Base-by-base conservation (phyloP, 2,113 vertebrate species). In the Pandion haliaetus region DNA sequence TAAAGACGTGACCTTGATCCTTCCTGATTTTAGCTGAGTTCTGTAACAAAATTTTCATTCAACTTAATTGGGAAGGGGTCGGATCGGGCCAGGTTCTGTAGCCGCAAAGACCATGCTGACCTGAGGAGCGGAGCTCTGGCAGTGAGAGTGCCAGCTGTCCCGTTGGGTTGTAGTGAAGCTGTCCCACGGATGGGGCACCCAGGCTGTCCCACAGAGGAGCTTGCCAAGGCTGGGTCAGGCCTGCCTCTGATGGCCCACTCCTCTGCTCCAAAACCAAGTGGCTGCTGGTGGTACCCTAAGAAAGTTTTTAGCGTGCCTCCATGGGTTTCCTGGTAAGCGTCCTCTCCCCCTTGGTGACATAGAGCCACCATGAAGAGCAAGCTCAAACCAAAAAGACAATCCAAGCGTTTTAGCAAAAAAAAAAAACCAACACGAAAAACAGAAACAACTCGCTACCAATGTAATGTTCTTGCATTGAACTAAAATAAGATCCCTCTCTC, bases 341-440 rank as follows among this genome's bases (percentile, higher is more conserved):
- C 93, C 87, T 95, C 87, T 94, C 71, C 89, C 78, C 59, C 18
- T n/a, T 40, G 81, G 66, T 94, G 90, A 55, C 73, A 10, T 14
- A 65, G 3, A 76, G 85, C 62, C 91, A 85, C 91, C 76, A 26
- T 1, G 28, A 95, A 94, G 94, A 95, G 96, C 91, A 93, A 96
- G 95, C 96, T 97, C 94, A 91, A 96, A 97, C 95, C 94, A 97
- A 97, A 96, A 97, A 96, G 86, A 93, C 81, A 97, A 95, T 91
- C 73, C 81, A 94, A 82, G 49, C 11, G 2, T 95, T 95, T 90
- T 62, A 88, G 38, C 13, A 71, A 57, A 67, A 85, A 40, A 44
- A 29, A 32, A 8, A 17, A 13, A 23, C 36, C 12, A 12, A 26
- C 26, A 47, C 3, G 6, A 49, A 42, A 77, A 88, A 73, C 54